phyloP scores from a whole-genome alignment of 2,113 vertebrate genomes.

The Oryzias javanicus region DNA sequence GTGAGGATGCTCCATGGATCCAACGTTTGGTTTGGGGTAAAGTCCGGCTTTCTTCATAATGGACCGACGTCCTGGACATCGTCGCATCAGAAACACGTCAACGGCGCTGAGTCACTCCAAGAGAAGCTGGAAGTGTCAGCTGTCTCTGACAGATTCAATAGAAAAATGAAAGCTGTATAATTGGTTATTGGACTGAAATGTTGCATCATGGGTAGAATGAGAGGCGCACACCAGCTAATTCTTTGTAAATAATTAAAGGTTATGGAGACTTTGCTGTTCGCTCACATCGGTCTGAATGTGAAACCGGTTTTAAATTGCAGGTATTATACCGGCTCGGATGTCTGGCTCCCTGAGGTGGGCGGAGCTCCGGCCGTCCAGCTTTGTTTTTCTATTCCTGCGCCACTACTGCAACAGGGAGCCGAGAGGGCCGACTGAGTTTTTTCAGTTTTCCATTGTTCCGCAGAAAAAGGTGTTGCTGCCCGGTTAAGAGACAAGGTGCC shows the following conservation, averaged over 20 bases:
- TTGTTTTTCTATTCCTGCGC: slow-evolving; percentile 25
- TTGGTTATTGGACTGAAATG: background rate
- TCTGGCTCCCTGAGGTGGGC: background rate
- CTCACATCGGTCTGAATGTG: background rate
- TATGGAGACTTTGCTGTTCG: background rate
- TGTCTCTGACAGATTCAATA: too few species aligned
- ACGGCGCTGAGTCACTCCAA: too few species aligned
- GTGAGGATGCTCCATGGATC: too few species aligned
- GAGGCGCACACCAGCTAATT: background rate
- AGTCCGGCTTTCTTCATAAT: too few species aligned
- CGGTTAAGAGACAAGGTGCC: slow-evolving; percentile 54
- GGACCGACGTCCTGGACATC: too few species aligned
- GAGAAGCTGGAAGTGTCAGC: slow-evolving; percentile 3
- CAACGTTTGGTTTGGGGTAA: too few species aligned
- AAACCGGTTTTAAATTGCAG: slow-evolving; percentile 9
- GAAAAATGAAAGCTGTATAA: too few species aligned
- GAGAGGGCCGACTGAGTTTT: slow-evolving; percentile 22
- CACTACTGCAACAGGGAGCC: background rate
- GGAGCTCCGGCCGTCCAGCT: background rate
- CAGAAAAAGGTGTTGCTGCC: slow-evolving; percentile 40
- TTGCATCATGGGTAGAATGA: background rate
- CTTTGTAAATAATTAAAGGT: background rate
- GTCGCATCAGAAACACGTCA: too few species aligned
- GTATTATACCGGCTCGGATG: background rate
- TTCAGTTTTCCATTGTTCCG: slow-evolving; percentile 60